A percentile compares a stretch with the other conserved stretches of the same genome.
phyloP scores from a whole-genome alignment of 2,113 vertebrate genomes.

The Callospermophilus lateralis region DNA sequence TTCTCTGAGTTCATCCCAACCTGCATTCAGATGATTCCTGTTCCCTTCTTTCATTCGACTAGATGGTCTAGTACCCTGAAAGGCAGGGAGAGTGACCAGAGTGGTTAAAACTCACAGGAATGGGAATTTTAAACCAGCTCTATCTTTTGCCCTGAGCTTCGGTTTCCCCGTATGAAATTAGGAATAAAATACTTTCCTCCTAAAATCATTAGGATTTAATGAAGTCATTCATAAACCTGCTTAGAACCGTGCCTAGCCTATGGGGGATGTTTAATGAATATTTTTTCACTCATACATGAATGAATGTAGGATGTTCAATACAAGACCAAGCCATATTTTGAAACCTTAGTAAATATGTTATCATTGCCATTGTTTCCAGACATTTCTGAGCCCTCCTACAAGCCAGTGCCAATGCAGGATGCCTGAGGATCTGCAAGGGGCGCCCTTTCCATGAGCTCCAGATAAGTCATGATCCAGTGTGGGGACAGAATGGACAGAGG shows the following conservation, averaged over 20 bases:
- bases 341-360: not conserved
- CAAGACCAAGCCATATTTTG: not conserved
- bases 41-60: not conserved
- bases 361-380: not conserved
- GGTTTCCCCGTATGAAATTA: not conserved
- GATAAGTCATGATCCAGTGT: not conserved
- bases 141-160: not conserved
- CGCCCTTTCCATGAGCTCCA: not conserved
- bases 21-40: not conserved
- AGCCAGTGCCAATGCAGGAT: not conserved
- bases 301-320: not conserved
- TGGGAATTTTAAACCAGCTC: not conserved
- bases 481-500: not conserved
- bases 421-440: not conserved
- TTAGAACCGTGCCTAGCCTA: not conserved
- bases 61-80: not conserved
- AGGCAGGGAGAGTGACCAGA: not conserved
- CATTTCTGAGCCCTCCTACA: not conserved
- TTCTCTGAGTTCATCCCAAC: not conserved
- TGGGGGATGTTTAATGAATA: not conserved
- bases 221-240: not conserved
- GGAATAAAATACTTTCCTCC: not conserved
- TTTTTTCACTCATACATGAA: not conserved
- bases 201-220: not conserved
- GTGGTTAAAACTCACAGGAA: not conserved